Percentiles rank a stretch among this genome's conserved stretches.
Evolutionary conservation across 2,888 invertebrate species (phyloP).

Genomic region (Ennomos fuscantarius): DNA sequence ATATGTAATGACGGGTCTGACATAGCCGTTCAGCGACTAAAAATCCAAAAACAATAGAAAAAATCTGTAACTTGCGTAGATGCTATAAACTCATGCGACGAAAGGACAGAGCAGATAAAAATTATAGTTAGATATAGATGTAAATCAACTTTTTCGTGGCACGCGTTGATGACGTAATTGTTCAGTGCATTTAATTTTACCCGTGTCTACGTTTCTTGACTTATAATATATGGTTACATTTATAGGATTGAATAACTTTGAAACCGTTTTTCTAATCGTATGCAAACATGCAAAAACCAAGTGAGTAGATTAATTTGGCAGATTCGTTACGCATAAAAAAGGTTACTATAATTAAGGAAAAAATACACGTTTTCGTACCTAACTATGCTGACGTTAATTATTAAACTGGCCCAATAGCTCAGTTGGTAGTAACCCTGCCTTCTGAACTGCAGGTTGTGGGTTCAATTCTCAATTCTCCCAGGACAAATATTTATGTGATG

Average conservation of each 20-base stretch:
- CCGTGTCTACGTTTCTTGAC: slow-evolving; percentile 9
- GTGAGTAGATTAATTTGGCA: neutral
- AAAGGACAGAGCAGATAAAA: slow-evolving; percentile 6
- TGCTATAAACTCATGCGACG: slow-evolving; percentile 14
- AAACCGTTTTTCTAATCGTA: neutral
- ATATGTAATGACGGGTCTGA: too few species aligned
- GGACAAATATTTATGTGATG: too few species aligned
- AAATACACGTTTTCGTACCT: too few species aligned
- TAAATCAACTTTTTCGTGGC: slow-evolving; percentile 8
- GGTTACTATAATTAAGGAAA: too few species aligned
- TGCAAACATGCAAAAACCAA: neutral
- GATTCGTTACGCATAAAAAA: slow-evolving; percentile 1
- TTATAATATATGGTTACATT: slow-evolving; percentile 3
- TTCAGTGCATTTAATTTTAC: slow-evolving; percentile 13
- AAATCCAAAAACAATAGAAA: slow-evolving; percentile 3
- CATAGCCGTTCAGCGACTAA: slow-evolving; percentile 14
- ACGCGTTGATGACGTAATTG: slow-evolving; percentile 8
- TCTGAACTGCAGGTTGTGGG: too few species aligned
- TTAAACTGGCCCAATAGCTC: too few species aligned
- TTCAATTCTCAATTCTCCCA: too few species aligned
- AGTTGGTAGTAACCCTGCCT: too few species aligned
- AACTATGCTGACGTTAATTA: too few species aligned
- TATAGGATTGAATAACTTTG: neutral
- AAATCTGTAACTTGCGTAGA: slow-evolving; percentile 14
- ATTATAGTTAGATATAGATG: slow-evolving; percentile 20